Conservation (phyloP, 2,113 vertebrate species). For the Ameiurus melas region DNA sequence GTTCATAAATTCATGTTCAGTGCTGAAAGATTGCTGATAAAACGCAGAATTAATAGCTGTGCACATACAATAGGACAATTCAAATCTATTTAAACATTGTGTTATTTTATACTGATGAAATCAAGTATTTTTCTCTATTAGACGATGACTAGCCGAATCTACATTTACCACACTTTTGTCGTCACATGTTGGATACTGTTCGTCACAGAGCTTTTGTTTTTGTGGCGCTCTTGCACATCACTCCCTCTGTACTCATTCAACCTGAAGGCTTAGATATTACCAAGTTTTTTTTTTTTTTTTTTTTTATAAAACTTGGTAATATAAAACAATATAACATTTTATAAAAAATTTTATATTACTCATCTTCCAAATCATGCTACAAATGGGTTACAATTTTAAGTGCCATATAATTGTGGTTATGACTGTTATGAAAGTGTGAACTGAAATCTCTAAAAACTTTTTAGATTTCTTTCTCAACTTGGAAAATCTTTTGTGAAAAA, state of each 20-base stretch:
- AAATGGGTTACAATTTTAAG: neutral
- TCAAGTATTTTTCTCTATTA: neutral
- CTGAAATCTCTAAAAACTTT: neutral
- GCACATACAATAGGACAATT: neutral
- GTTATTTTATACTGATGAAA: neutral
- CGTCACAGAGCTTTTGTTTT: neutral
- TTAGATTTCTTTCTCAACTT: neutral
- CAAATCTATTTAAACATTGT: neutral
- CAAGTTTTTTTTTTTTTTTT: neutral
- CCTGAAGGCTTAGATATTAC: neutral
- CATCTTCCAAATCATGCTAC: neutral
- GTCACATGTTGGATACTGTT: neutral
- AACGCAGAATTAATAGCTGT: neutral
- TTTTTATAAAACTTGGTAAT: no score
- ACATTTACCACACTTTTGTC: neutral
- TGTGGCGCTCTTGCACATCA: neutral
- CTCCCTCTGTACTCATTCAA: neutral
- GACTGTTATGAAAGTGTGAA: neutral
- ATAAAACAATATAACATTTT: no score
- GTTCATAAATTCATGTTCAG: constrained; percentile 5
- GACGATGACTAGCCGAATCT: neutral
- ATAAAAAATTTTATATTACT: neutral
- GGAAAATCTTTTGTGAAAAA: neutral
- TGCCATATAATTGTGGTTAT: neutral
- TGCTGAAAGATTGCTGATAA: neutral